These are phyloP conservation scores for Leguminivora glycinivorella DNA, from an alignment of 1,140 invertebrate genomes.

Conservation along the genomic window DNA sequence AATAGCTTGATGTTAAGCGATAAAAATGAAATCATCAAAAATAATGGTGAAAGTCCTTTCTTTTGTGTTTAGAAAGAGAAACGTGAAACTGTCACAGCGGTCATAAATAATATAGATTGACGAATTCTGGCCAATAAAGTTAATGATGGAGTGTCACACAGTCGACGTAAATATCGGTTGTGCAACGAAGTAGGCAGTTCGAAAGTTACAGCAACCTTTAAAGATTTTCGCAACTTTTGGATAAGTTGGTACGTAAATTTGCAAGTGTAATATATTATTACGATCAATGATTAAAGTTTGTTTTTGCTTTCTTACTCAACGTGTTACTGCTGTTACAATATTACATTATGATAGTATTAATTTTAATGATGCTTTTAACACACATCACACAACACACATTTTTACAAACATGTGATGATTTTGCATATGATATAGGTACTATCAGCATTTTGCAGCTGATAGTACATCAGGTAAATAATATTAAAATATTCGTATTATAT, in stretches of 20 bases:
- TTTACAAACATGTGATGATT: too few relatives aligned
- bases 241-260: not conserved
- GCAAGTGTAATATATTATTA: constrained; percentile 13
- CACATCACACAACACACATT: too few relatives aligned
- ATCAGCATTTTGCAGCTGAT: too few relatives aligned
- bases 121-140: constrained; percentile 22
- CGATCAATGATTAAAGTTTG: not conserved
- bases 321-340: not conserved
- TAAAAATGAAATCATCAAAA: constrained; percentile 33
- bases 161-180: constrained; percentile 14
- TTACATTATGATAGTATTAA: too few relatives aligned
- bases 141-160: constrained; percentile 23
- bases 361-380: too few relatives aligned
- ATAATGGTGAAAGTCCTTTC: constrained; percentile 34
- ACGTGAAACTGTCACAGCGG: constrained; percentile 9
- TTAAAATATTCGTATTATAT: too few relatives aligned
- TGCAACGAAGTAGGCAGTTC: constrained; percentile 6
- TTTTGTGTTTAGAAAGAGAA: constrained; percentile 28
- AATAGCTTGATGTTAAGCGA: constrained; percentile 30
- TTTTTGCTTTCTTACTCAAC: not conserved
- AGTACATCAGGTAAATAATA: too few relatives aligned
- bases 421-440: too few relatives aligned
- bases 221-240: constrained; percentile 24
- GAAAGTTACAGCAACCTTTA: constrained; percentile 23
- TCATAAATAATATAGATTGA: constrained; percentile 22